phyloP scores from a whole-genome alignment of 1,140 invertebrate species.

The Ceratoteleas bidentatus region DNA sequence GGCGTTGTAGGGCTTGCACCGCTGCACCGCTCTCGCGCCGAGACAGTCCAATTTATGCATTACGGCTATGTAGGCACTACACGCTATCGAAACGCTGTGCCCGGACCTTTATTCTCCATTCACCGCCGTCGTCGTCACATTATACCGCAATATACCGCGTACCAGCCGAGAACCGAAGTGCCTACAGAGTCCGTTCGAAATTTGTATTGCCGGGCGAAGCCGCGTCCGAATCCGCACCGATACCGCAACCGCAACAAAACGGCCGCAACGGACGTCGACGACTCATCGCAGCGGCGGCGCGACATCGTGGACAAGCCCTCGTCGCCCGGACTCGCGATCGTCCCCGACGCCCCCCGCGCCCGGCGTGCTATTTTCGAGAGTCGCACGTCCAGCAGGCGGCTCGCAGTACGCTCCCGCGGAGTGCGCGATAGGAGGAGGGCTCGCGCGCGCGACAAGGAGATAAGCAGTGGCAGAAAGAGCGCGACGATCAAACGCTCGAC shows the following conservation, averaged over 20 bases:
- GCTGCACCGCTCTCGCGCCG: constrained; percentile 79
- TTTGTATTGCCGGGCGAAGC: too few relatives aligned
- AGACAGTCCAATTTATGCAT: constrained; percentile 82
- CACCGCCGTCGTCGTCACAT: constrained; percentile 68
- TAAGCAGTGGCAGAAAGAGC: constrained; percentile 47
- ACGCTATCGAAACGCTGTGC: constrained; percentile 77
- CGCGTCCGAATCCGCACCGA: too few relatives aligned
- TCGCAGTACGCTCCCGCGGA: too few relatives aligned
- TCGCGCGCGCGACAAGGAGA: constrained; percentile 38
- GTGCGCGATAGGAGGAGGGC: constrained; percentile 26
- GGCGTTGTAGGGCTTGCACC: constrained; percentile 80
- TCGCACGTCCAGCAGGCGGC: too few relatives aligned
- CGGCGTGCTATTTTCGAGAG: too few relatives aligned
- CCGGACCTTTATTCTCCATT: constrained; percentile 74
- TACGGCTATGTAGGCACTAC: constrained; percentile 82
- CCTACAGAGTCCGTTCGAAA: constrained; percentile 74
- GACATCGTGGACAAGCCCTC: too few relatives aligned
- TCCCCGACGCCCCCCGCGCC: too few relatives aligned
- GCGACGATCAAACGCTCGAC: constrained; percentile 58
- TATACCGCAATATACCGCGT: constrained; percentile 68
- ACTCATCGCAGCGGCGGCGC: too few relatives aligned
- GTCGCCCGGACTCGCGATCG: too few relatives aligned
- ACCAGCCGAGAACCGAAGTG: constrained; percentile 70
- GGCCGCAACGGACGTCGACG: too few relatives aligned
- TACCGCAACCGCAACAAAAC: too few relatives aligned